These are phyloP conservation scores for Antechinus flavipes DNA, from an alignment of 2,113 vertebrate species.

Conservation along the genomic window DNA sequence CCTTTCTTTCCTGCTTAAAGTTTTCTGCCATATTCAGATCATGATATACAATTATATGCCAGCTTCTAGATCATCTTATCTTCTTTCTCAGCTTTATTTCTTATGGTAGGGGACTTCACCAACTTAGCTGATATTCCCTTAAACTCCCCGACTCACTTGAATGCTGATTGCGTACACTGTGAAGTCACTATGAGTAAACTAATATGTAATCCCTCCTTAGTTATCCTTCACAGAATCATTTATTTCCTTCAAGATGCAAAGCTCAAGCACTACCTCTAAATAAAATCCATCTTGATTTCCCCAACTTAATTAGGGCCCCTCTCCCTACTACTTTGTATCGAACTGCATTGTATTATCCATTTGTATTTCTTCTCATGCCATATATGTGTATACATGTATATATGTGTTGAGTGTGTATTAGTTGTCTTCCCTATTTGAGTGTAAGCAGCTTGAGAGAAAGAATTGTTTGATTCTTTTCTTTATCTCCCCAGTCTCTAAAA, in stretches of 20 bases:
- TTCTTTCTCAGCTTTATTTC: not conserved
- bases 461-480: not conserved
- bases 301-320: not conserved
- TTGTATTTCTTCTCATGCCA: not conserved
- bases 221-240: not conserved
- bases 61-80: not conserved
- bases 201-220: not conserved
- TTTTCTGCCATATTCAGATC: not conserved
- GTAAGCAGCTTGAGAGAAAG: not conserved
- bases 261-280: not conserved
- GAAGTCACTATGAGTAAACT: not conserved
- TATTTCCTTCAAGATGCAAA: not conserved
- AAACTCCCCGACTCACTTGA: not conserved
- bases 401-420: not conserved
- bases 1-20: not conserved
- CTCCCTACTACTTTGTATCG: not conserved
- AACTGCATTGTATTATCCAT: not conserved
- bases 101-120: not conserved
- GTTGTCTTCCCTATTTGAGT: not conserved
- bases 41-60: not conserved
- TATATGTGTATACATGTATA: not conserved
- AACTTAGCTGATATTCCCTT: not conserved
- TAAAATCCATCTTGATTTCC: not conserved
- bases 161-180: not conserved
- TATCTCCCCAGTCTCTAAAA: not conserved